Evolutionary conservation across 2,888 invertebrate genomes (phyloP).

Genomic region (Heliothis peltigera): DNA sequence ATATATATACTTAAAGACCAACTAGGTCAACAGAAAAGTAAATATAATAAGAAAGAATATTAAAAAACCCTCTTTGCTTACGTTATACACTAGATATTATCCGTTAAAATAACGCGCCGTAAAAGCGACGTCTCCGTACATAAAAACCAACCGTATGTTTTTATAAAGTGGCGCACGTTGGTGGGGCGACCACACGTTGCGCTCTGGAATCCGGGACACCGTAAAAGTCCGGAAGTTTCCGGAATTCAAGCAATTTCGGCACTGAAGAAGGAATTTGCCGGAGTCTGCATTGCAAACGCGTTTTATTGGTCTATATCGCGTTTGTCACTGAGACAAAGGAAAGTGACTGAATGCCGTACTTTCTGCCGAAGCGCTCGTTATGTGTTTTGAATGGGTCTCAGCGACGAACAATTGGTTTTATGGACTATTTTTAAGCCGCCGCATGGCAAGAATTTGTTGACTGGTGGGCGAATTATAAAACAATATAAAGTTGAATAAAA

Average conservation of each 20-base stretch:
- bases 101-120: conserved; percentile 52
- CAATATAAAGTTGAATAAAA: neutral
- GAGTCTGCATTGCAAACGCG: conserved; percentile 69
- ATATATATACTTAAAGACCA: too few species aligned
- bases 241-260: conserved; percentile 78
- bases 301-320: conserved; percentile 81
- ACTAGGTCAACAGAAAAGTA: conserved; percentile 8
- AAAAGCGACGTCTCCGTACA: conserved; percentile 51
- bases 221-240: conserved; percentile 79
- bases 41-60: conserved; percentile 33
- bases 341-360: conserved; percentile 57
- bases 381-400: conserved; percentile 10
- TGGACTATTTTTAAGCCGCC: neutral
- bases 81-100: conserved; percentile 43
- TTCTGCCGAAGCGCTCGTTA: conserved; percentile 36
- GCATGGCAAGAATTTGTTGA: neutral
- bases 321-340: conserved; percentile 68
- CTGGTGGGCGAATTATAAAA: too few species aligned
- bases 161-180: conserved; percentile 50
- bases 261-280: conserved; percentile 71
- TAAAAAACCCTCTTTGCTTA: conserved; percentile 35
- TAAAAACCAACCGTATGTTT: conserved; percentile 61
- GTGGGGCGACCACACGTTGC: conserved; percentile 71
- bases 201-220: conserved; percentile 75
- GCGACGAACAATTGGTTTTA: conserved; percentile 2